These are phyloP conservation scores for Colletes collaris DNA, from an alignment of 2,888 invertebrate genomes.

Conservation along the genomic window DNA sequence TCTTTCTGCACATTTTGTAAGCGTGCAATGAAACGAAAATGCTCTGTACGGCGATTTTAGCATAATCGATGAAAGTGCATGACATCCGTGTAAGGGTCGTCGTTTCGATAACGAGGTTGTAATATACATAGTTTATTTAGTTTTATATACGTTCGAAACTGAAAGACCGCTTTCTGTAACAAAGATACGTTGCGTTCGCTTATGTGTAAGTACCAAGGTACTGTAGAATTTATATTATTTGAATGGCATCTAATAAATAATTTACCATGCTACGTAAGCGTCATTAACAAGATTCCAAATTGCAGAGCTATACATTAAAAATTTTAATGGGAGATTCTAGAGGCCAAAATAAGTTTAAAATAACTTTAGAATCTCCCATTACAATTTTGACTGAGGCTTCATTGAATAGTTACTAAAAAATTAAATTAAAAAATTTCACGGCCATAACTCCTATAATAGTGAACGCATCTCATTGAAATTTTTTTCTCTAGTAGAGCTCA, in stretches of 20 bases:
- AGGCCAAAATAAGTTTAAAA: no score
- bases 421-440: no score
- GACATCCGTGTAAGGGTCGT: slow-evolving; percentile 34
- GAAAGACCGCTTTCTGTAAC: slow-evolving; percentile 57
- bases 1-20: slow-evolving; percentile 32
- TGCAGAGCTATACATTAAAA: no score
- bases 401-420: no score
- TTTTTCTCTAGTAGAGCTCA: no score
- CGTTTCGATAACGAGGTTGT: slow-evolving; percentile 57
- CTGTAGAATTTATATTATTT: slow-evolving; percentile 63
- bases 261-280: slow-evolving; percentile 27
- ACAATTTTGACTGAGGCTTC: no score
- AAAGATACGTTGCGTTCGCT: slow-evolving; percentile 60
- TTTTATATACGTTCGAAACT: slow-evolving; percentile 69
- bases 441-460: no score
- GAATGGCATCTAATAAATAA: slow-evolving; percentile 69
- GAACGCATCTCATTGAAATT: no score
- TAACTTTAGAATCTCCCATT: no score
- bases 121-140: slow-evolving; percentile 71
- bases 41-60: slow-evolving; percentile 21
- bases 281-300: no score
- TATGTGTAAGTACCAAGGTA: slow-evolving; percentile 57
- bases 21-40: slow-evolving; percentile 28
- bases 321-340: no score
- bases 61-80: slow-evolving; percentile 44